Evolutionary conservation across 2,113 vertebrate species (phyloP).

Genomic region (Gambusia holbrooki): DNA sequence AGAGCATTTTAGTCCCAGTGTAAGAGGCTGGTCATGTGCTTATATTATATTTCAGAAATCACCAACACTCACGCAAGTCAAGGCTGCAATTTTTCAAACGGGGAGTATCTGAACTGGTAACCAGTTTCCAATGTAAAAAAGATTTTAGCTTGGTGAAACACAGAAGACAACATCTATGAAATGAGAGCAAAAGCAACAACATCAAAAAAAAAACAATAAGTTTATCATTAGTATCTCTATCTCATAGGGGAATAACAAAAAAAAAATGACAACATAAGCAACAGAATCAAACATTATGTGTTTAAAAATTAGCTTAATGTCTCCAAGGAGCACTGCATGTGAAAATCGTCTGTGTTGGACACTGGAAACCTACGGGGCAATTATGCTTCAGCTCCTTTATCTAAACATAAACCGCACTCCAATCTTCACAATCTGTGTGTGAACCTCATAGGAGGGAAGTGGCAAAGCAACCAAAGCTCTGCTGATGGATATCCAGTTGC

Average conservation of each 20-base stretch:
- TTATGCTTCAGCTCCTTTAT: constrained; percentile 63
- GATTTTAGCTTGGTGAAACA: constrained; percentile 50
- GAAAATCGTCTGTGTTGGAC: constrained; percentile 27
- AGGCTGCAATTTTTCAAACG: too few species aligned
- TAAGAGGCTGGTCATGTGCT: too few species aligned
- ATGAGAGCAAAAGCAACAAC: not conserved
- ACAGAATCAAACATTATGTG: too few species aligned
- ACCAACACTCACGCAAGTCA: too few species aligned
- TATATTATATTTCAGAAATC: too few species aligned
- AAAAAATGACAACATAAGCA: too few species aligned
- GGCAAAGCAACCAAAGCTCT: constrained; percentile 37
- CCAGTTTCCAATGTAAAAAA: constrained; percentile 33
- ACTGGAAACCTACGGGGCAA: constrained; percentile 48
- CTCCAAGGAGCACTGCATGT: constrained; percentile 2
- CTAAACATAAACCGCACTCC: constrained; percentile 67
- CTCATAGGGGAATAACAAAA: too few species aligned
- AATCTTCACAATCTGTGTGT: constrained; percentile 65
- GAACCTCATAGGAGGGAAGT: constrained; percentile 61
- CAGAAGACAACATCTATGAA: constrained; percentile 15
- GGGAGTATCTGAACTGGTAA: constrained; percentile 26
- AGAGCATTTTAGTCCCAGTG: too few species aligned
- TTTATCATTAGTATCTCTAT: too few species aligned
- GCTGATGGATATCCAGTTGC: constrained; percentile 33
- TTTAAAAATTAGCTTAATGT: not conserved
- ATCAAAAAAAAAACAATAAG: constrained; percentile 1